A percentile compares a stretch with the other conserved stretches of the same genome.
Conservation (phyloP, 37 sponge, comb jelly and placozoan genomes). For the Hexactinellida sp. region DNA sequence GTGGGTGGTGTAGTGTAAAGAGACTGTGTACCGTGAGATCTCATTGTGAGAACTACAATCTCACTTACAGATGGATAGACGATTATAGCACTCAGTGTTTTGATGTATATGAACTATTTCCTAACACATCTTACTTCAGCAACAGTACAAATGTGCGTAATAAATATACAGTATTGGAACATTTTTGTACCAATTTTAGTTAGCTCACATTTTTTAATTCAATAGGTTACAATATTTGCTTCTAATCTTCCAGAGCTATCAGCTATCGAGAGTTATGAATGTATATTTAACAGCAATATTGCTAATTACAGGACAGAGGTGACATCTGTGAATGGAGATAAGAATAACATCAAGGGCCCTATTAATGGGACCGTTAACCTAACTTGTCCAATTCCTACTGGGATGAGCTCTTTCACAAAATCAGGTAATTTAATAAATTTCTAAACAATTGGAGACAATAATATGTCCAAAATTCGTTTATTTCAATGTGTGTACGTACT, state of each 20-base stretch:
- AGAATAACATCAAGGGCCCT: neutral
- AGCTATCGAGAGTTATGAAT: neutral
- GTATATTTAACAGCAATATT: neutral
- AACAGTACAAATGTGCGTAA: neutral
- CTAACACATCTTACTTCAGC: neutral
- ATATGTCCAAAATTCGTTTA: too few relatives aligned
- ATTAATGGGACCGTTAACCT: neutral
- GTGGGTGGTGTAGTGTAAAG: slow-evolving; percentile 78
- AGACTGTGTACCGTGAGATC: slow-evolving; percentile 23
- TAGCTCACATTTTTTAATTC: neutral
- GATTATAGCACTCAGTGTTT: neutral
- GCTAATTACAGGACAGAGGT: neutral
- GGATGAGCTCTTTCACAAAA: neutral
- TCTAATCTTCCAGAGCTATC: neutral
- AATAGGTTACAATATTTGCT: neutral
- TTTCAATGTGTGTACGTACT: too few relatives aligned
- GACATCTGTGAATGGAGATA: too few relatives aligned
- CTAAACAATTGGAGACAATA: too few relatives aligned
- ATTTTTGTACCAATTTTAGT: neutral
- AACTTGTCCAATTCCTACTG: neutral
- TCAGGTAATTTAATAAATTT: neutral
- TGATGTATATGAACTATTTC: neutral
- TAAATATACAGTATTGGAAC: neutral
- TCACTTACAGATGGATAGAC: slow-evolving; percentile 12
- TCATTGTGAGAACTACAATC: slow-evolving; percentile 22